Base-by-base conservation (phyloP, 2,797 vertebrate genomes). In the Brotula barbata region DNA sequence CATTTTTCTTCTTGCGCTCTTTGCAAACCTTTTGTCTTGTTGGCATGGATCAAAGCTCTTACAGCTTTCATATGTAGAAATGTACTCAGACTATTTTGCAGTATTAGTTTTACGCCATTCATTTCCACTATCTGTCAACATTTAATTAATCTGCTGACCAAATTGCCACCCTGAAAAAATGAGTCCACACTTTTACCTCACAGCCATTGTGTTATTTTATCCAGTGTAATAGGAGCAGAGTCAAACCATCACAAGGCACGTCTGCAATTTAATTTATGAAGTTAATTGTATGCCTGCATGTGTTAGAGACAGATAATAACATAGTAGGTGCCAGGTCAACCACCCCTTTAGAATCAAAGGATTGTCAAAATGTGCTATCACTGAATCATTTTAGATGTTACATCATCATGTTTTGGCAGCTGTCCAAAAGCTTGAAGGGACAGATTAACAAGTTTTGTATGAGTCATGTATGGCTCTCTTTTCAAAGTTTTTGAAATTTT, bases 191-290 rank as follows among this genome's bases (percentile, higher is more conserved):
- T 56, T 67, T 25, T 66, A 31, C 62, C 37, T 20, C 53, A 15
- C 36, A 25, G 47, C 41, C 37, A 8, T 36, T 34, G 15, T 47
- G 6, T 45, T 40, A 6, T 16, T 51, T 57, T 14, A 52, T 22
- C 41, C 39, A 15, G 54, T 28, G 40, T 47, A 48, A 43, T 54
- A 34, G 4, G 13, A 15, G 15, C 13, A 37, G 7, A 37, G 13
- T 37, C 13, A 37, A 15, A 37, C 40, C 41, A 56, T 55, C 48
- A 42, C 17, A 22, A 19, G 2, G n/a, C 15, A n/a, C 6, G 16
- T 41, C 34, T 59, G 47, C 33, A 16, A 21, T 56, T 40, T 57
- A 67, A 64, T 68, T 54, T 58, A 55, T 61, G 59, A 54, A 53
- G 64, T 16, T 46, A 21, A 1, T 33, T 16, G 19, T 57, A 6